Conservation (phyloP, 1,140 invertebrate species). For the Apocrypta bakeri region DNA sequence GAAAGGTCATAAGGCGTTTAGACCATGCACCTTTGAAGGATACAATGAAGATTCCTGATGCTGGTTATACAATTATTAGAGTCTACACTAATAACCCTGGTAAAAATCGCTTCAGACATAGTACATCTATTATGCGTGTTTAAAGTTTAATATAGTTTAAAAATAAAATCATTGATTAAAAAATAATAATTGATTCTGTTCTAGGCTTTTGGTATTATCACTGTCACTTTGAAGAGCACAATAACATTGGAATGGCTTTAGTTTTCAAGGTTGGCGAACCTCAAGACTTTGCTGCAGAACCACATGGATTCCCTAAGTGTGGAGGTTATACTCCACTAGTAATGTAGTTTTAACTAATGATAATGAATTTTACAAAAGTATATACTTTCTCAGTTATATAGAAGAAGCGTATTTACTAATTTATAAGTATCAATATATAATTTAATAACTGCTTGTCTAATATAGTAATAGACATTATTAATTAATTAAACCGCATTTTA, state of each 20-base stretch:
- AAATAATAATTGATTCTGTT: not conserved
- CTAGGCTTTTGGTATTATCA: slow-evolving; percentile 74
- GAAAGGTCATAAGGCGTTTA: slow-evolving; percentile 85
- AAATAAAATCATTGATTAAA: not conserved
- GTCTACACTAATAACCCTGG: slow-evolving; percentile 23
- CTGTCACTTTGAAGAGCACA: slow-evolving; percentile 74
- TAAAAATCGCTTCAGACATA: not conserved
- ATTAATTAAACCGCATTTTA: no score
- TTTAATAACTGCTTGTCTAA: no score
- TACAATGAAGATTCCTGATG: slow-evolving; percentile 88
- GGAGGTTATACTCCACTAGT: not conserved
- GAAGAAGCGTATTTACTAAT: no score
- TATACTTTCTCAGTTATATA: no score
- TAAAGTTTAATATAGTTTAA: no score
- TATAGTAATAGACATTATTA: no score
- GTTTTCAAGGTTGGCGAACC: slow-evolving; percentile 71
- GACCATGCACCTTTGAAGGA: slow-evolving; percentile 87
- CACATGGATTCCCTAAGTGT: slow-evolving; percentile 70
- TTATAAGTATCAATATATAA: no score
- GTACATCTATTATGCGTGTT: no score
- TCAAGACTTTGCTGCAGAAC: slow-evolving; percentile 64
- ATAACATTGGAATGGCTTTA: slow-evolving; percentile 72
- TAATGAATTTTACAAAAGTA: no score
- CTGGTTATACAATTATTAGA: slow-evolving; percentile 85
- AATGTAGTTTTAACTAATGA: not conserved